Conservation (phyloP, 2,888 invertebrate species). For the Agonopterix subpropinquella region DNA sequence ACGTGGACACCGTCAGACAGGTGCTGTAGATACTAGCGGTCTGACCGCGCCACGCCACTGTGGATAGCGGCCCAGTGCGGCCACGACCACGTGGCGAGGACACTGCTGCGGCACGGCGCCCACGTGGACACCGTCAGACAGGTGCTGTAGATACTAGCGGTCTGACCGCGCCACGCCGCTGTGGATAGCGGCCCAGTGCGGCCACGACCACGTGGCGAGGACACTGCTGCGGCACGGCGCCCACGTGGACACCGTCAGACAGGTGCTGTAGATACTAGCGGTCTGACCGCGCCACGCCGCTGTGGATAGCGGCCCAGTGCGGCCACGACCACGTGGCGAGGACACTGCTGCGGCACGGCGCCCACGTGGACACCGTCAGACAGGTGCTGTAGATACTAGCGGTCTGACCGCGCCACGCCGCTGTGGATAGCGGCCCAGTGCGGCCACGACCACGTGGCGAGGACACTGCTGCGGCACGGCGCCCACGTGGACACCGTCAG, state of each 20-base stretch:
- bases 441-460: conserved; percentile 92
- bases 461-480: conserved; percentile 84
- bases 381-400: conserved; percentile 76
- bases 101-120: conserved; percentile 84
- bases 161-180: conserved; percentile 91
- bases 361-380: conserved; percentile 60
- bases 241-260: conserved; percentile 61
- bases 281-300: neutral
- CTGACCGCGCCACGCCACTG: conserved; percentile 91
- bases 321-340: conserved; percentile 92
- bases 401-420: neutral
- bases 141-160: conserved; percentile 75
- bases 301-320: conserved; percentile 76
- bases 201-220: conserved; percentile 87
- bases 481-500: conserved; percentile 57
- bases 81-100: conserved; percentile 86
- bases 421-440: conserved; percentile 71
- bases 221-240: conserved; percentile 85
- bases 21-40: conserved; percentile 73
- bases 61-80: conserved; percentile 99
- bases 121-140: conserved; percentile 71
- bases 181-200: conserved; percentile 98
- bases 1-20: conserved; percentile 76
- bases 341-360: conserved; percentile 82
- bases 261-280: conserved; percentile 71